A percentile compares a stretch with the other conserved stretches of the same genome.
phyloP scores from a whole-genome alignment of 2,797 vertebrate species.

The Salmo trutta region DNA sequence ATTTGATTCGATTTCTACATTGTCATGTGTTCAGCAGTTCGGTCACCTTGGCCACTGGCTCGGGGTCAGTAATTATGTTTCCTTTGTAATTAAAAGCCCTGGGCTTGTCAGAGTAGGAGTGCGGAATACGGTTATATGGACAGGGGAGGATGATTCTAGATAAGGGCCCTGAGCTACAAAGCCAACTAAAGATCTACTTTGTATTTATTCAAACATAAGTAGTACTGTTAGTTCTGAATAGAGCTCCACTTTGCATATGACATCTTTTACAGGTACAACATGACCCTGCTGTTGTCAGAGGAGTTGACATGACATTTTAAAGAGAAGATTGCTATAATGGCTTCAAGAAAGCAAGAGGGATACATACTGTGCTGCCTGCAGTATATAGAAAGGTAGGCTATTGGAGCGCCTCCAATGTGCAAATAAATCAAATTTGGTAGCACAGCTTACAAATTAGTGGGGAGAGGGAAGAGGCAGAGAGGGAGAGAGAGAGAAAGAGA shows the following conservation, averaged over 20 bases:
- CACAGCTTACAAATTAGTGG: constrained; percentile 37
- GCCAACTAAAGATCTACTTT: no score
- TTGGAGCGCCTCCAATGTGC: constrained; percentile 5
- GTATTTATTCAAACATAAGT: no score
- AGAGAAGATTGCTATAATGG: no score
- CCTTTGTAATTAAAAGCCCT: background rate
- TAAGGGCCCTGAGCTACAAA: background rate
- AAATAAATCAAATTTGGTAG: constrained; percentile 42
- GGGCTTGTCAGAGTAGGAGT: background rate
- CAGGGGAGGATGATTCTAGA: background rate
- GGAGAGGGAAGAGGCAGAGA: background rate
- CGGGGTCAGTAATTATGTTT: no score
- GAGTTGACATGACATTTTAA: no score
- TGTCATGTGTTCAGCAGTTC: background rate
- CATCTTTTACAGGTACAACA: no score
- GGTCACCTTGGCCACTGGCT: background rate
- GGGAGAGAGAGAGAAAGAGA: background rate
- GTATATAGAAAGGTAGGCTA: background rate
- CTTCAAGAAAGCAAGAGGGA: background rate
- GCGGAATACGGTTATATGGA: background rate
- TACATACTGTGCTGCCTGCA: background rate
- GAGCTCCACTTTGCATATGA: background rate
- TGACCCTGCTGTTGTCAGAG: no score
- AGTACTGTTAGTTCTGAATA: background rate
- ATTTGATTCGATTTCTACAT: background rate